Evolutionary conservation across 2,888 invertebrate genomes (phyloP).

Genomic region (Leistus spinibarbis): DNA sequence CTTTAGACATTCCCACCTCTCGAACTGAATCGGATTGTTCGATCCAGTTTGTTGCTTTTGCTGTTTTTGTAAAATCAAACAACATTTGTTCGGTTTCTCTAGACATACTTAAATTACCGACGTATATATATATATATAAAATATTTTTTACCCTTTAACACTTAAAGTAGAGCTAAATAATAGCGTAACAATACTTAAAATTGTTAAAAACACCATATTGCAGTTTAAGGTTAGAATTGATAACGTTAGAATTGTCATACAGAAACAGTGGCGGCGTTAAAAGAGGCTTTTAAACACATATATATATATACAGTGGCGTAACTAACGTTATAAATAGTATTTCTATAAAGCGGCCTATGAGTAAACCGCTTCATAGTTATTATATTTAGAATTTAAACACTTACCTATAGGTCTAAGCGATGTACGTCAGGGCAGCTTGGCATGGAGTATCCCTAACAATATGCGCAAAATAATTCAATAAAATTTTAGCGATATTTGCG

Average conservation of each 20-base stretch:
- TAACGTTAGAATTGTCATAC: no score
- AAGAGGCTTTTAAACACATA: no score
- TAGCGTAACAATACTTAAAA: neutral
- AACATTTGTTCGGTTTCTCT: constrained; percentile 48
- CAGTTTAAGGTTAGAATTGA: neutral
- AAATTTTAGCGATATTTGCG: constrained; percentile 13
- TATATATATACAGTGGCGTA: no score
- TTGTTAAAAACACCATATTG: constrained; percentile 2
- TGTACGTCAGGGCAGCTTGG: neutral
- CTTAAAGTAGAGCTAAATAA: neutral
- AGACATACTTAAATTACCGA: no score
- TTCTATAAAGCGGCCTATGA: no score
- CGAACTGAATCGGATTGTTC: constrained; percentile 71
- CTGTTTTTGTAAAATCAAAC: constrained; percentile 65
- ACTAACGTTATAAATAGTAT: no score
- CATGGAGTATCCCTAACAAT: neutral
- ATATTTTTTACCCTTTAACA: constrained; percentile 10
- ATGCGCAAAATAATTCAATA: constrained; percentile 5
- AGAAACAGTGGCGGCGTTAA: no score
- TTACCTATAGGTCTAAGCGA: no score
- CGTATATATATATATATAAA: neutral
- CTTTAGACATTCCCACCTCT: constrained; percentile 70
- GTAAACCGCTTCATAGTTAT: no score
- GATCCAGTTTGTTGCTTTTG: constrained; percentile 62
- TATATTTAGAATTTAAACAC: no score